A percentile compares a stretch with the other conserved stretches of the same genome.
These are phyloP conservation scores for Drosophila nigrodunni DNA, from an alignment of 1,140 invertebrate species.

Conservation along the genomic window DNA sequence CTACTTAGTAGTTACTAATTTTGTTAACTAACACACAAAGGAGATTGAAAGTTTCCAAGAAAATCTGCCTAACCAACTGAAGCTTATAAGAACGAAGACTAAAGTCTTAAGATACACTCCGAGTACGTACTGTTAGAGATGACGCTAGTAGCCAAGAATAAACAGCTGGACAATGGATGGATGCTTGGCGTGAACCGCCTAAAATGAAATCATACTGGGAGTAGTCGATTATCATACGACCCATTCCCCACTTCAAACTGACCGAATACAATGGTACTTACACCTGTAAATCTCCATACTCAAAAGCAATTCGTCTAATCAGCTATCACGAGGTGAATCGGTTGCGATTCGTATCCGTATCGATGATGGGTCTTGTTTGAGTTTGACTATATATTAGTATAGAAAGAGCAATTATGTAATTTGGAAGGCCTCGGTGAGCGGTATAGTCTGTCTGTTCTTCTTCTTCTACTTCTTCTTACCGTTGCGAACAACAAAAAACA, in stretches of 20 bases:
- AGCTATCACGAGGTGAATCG: neutral
- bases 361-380: neutral
- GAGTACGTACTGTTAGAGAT: neutral
- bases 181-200: neutral
- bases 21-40: no score
- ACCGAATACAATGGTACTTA: conserved; percentile 3
- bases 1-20: neutral
- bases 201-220: conserved; percentile 16
- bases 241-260: neutral
- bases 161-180: conserved; percentile 2
- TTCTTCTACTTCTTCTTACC: neutral
- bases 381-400: neutral
- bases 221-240: neutral
- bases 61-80: no score
- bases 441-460: neutral
- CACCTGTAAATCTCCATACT: conserved; percentile 7
- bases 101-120: neutral
- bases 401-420: conserved; percentile 25
- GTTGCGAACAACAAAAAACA: neutral
- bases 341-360: conserved; percentile 1
- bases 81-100: neutral
- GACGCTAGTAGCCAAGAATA: conserved; percentile 29
- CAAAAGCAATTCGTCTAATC: conserved; percentile 1
- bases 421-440: neutral
- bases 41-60: neutral